phyloP scores from a whole-genome alignment of 2,888 invertebrate species.

The Phalera bucephala region DNA sequence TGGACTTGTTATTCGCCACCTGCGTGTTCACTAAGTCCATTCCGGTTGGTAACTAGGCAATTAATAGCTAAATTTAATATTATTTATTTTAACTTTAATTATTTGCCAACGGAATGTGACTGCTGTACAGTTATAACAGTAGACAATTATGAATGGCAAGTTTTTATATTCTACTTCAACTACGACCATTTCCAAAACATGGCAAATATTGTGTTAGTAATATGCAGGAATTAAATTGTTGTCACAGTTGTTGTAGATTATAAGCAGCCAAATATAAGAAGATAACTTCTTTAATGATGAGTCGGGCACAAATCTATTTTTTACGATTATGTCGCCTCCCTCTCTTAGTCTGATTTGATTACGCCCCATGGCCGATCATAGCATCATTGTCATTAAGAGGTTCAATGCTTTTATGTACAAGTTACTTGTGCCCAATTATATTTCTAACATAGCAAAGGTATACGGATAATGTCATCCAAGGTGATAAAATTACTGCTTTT shows the following conservation, averaged over 20 bases:
- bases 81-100: slow-evolving; percentile 68
- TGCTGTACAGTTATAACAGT: slow-evolving; percentile 77
- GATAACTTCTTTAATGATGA: slow-evolving; percentile 44
- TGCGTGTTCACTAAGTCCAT: slow-evolving; percentile 81
- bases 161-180: slow-evolving; percentile 43
- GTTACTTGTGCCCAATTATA: slow-evolving; percentile 51
- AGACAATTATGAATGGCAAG: slow-evolving; percentile 59
- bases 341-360: slow-evolving; percentile 11
- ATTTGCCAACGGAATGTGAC: slow-evolving; percentile 81
- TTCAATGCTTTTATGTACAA: slow-evolving; percentile 50
- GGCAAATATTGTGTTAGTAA: too few species aligned
- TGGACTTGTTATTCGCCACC: slow-evolving; percentile 80
- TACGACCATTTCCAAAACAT: slow-evolving; percentile 18
- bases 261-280: slow-evolving; percentile 44
- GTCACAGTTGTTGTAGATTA: slow-evolving; percentile 26
- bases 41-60: slow-evolving; percentile 80
- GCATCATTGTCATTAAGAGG: slow-evolving; percentile 35
- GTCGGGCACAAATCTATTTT: slow-evolving; percentile 9
- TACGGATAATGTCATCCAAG: slow-evolving; percentile 70
- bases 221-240: slow-evolving; percentile 14
- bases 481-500: slow-evolving; percentile 57
- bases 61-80: slow-evolving; percentile 78
- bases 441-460: slow-evolving; percentile 69
- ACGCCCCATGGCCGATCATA: slow-evolving; percentile 31
- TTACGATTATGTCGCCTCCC: slow-evolving; percentile 10